These are phyloP conservation scores for Channallabes apus DNA, from an alignment of 2,797 vertebrate genomes.

Conservation along the genomic window DNA sequence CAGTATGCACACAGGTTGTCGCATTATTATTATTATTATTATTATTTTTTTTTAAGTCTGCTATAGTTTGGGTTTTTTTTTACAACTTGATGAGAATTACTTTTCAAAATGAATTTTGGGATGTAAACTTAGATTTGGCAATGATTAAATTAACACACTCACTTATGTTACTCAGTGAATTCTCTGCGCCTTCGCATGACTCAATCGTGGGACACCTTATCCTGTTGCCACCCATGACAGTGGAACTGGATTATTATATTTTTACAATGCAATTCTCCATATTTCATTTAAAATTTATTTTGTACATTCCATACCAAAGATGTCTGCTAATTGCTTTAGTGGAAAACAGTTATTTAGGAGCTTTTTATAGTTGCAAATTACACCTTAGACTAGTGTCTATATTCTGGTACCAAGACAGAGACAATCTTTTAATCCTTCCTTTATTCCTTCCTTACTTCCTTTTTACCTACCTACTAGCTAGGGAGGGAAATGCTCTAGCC, in stretches of 20 bases:
- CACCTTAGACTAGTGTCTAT: neutral
- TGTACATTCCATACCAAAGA: neutral
- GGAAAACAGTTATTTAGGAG: neutral
- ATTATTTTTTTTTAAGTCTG: conserved; percentile 33
- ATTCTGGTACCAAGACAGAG: neutral
- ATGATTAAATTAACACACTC: neutral
- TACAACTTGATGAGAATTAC: neutral
- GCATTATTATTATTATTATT: no score
- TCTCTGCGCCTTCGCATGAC: neutral
- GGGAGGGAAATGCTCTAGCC: neutral
- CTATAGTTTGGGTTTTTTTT: neutral
- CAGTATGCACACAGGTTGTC: conserved; percentile 19
- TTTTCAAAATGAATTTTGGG: neutral
- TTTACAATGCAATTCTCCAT: neutral
- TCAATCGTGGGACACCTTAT: neutral
- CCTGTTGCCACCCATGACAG: neutral
- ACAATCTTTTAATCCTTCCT: neutral
- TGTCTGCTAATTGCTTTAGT: neutral
- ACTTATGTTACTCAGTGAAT: neutral
- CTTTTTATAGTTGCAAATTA: conserved; percentile 1
- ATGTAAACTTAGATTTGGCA: neutral
- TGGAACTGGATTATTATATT: neutral
- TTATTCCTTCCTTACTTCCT: no score
- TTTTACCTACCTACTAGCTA: neutral
- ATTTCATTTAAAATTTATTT: neutral